phyloP scores from a whole-genome alignment of 2,888 invertebrate species.

The Nomada lathburiana region DNA sequence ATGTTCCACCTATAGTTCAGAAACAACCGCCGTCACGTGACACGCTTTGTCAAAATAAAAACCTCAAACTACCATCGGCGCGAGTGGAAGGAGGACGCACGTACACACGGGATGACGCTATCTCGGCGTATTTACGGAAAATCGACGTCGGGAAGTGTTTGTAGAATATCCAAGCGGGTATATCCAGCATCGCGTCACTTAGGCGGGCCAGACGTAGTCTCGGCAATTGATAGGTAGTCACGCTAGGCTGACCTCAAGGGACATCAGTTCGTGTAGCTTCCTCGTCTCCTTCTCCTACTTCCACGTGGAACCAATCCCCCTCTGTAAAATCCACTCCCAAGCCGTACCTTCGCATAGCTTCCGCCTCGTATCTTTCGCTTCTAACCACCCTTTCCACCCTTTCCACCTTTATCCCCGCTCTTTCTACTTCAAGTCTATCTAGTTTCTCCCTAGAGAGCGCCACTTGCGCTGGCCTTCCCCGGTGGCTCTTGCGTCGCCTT shows the following conservation, averaged over 20 bases:
- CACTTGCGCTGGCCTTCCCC: conserved; percentile 38
- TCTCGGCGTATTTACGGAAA: conserved; percentile 64
- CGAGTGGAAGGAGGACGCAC: conserved; percentile 1
- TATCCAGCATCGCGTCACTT: conserved; percentile 71
- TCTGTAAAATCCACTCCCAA: conserved; percentile 71
- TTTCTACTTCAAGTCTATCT: background rate
- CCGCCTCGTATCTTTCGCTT: conserved; percentile 71
- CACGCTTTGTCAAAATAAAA: conserved; percentile 19
- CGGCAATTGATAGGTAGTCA: conserved; percentile 78
- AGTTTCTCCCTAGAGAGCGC: conserved; percentile 15
- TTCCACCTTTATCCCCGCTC: conserved; percentile 32
- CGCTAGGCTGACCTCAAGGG: conserved; percentile 77
- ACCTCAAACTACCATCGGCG: background rate
- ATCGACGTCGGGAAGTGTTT: conserved; percentile 68
- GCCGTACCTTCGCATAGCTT: conserved; percentile 65
- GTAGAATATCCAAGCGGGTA: conserved; percentile 65
- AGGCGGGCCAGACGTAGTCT: conserved; percentile 71
- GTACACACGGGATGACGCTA: conserved; percentile 49
- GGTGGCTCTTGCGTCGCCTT: conserved; percentile 32
- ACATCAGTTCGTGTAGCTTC: conserved; percentile 72
- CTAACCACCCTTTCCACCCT: conserved; percentile 50
- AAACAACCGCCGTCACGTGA: conserved; percentile 16
- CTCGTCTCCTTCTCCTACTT: background rate
- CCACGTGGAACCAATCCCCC: conserved; percentile 41
- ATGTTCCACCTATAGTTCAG: conserved; percentile 6